Evolutionary conservation across 2,797 vertebrate species (phyloP).

Genomic region (Acipenser ruthenus): DNA sequence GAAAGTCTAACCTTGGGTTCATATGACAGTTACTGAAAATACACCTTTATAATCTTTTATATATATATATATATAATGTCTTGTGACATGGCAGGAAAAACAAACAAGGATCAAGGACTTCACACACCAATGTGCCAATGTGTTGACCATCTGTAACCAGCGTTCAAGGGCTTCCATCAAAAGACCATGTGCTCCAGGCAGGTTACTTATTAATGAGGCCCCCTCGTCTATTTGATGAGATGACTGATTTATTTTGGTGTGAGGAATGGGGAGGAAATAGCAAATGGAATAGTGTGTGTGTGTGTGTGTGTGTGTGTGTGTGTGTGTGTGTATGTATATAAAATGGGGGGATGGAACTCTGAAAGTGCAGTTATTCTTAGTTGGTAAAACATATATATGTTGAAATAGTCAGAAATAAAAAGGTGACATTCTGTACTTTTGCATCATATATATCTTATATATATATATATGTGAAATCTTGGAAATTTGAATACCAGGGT

Average conservation of each 20-base stretch:
- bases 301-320: too few species aligned
- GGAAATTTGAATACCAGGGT: too few species aligned
- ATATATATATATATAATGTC: neutral
- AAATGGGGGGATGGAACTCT: too few species aligned
- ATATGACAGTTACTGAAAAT: conserved; percentile 22
- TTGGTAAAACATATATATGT: too few species aligned
- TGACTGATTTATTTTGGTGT: neutral
- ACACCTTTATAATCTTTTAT: conserved; percentile 8
- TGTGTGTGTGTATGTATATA: too few species aligned
- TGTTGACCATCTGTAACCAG: neutral
- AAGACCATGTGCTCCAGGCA: conserved; percentile 17
- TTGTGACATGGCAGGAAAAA: neutral
- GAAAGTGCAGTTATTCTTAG: too few species aligned
- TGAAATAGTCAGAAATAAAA: too few species aligned
- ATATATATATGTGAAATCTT: neutral
- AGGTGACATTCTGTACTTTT: too few species aligned
- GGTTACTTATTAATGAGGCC: neutral
- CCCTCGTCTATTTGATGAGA: neutral
- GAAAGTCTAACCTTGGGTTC: conserved; percentile 41
- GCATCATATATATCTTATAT: too few species aligned
- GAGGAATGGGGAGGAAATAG: neutral
- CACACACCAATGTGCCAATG: neutral
- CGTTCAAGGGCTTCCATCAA: conserved; percentile 3
- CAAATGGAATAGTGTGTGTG: too few species aligned
- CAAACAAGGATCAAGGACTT: neutral